Evolutionary conservation across 2,888 invertebrate species (phyloP), one percentile per base, ranked within the genome.

Genomic region (Rotaria macrura): DNA sequence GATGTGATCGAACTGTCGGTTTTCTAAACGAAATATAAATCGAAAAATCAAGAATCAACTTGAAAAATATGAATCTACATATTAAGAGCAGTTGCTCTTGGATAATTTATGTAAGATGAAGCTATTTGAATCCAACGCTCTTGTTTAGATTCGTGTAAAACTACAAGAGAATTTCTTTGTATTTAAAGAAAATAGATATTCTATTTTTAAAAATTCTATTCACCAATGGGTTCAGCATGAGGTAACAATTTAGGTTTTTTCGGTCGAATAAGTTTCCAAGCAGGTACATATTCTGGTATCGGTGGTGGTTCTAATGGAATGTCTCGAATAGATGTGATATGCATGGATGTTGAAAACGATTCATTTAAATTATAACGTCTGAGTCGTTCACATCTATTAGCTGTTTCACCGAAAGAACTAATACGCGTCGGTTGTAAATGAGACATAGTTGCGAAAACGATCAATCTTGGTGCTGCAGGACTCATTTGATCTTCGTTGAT

Each of bases 191-290:
- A 4, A 0, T 12, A 47, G 47, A 47, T 47, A 47, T 52, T 23
- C 23, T 6, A 25, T 9, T 55, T 84, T 10, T 23, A 74, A 29
- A 65, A 47, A 23, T 84, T 34, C 49, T 4, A 87, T 87, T 85
- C 87, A 89, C 90, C 87, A 85, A 88, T 87, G 9, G 90, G 90
- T 87, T 90, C 90, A 88, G 90, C 90, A 38, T 89, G 88, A 6
- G 90, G 90, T 49, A 89, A 88, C 25, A 87, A 87, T 85, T 89
- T 89, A 87, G 90, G 90, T 87, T 89, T 90, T 34, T 88, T 87
- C 7, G 90, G 91, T 57, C 91, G 87, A 85, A 91, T 91, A 25
- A 89, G 88, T 87, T 91, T 91, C 91, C 91, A 91, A 29, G 90
- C 88, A 0, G 91, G 90, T 17, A 91, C 88, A 84, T 88, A 88